Percentiles rank a stretch among this genome's conserved stretches.
Conservation (phyloP, 2,888 invertebrate genomes). For the Portevinia maculata region DNA sequence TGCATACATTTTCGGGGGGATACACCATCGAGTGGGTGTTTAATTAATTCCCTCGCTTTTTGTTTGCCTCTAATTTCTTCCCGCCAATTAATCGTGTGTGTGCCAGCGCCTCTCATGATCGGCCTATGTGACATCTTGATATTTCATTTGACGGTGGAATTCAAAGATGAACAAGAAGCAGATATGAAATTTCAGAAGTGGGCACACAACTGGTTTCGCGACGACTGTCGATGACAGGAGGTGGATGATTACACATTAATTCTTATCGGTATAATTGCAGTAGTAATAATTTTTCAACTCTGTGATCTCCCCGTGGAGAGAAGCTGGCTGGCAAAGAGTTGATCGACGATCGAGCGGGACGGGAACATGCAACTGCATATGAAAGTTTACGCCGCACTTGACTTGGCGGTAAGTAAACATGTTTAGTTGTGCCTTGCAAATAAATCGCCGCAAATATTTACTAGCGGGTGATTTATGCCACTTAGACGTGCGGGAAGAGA, state of each 20-base stretch:
- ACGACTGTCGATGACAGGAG: slow-evolving; percentile 72
- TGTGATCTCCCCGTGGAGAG: slow-evolving; percentile 62
- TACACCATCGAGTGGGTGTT: slow-evolving; percentile 58
- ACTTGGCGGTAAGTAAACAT: slow-evolving; percentile 71
- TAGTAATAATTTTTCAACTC: slow-evolving; percentile 72
- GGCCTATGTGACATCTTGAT: slow-evolving; percentile 70
- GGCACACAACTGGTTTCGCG: slow-evolving; percentile 52
- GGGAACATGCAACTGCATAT: slow-evolving; percentile 35
- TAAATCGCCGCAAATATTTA: slow-evolving; percentile 74
- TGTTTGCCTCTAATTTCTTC: slow-evolving; percentile 48
- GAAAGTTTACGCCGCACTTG: slow-evolving; percentile 71
- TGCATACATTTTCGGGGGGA: slow-evolving; percentile 14
- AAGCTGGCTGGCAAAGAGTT: slow-evolving; percentile 5
- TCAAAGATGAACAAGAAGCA: slow-evolving; percentile 43
- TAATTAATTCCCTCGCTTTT: slow-evolving; percentile 67
- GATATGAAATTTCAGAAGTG: slow-evolving; percentile 70
- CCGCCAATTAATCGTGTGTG: slow-evolving; percentile 70
- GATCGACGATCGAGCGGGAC: slow-evolving; percentile 34
- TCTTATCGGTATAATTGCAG: slow-evolving; percentile 72
- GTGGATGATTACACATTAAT: slow-evolving; percentile 73
- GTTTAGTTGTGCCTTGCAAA: slow-evolving; percentile 73
- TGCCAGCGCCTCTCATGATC: slow-evolving; percentile 36
- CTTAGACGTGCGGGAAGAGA: slow-evolving; percentile 32
- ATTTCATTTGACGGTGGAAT: slow-evolving; percentile 61
- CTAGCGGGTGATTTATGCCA: slow-evolving; percentile 74